Evolutionary conservation across 2,797 vertebrate genomes (phyloP).

Genomic region (Notoglanidium macrostoma): DNA sequence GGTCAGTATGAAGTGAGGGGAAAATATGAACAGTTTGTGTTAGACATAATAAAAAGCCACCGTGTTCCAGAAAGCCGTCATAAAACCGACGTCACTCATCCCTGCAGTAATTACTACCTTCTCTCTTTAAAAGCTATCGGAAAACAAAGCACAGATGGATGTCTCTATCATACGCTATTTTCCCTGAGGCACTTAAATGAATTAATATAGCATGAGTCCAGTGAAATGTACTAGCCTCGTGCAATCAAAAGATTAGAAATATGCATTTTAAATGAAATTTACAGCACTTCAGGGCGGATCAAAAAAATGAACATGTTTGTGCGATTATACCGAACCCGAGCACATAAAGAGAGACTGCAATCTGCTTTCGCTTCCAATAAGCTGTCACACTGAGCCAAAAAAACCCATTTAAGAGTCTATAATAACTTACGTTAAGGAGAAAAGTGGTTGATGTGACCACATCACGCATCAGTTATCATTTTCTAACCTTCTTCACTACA

Average conservation of each 20-base stretch:
- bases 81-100: slow-evolving; percentile 9
- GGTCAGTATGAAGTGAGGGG: not conserved
- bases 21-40: not conserved
- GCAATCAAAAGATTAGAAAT: slow-evolving; percentile 50
- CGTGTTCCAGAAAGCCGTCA: not conserved
- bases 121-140: slow-evolving; percentile 25
- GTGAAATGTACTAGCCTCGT: slow-evolving; percentile 37
- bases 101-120: slow-evolving; percentile 35
- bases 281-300: slow-evolving; percentile 5
- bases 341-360: not conserved
- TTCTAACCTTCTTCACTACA: not conserved
- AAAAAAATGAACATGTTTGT: slow-evolving; percentile 36
- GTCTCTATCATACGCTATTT: slow-evolving; percentile 50
- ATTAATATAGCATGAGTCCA: slow-evolving; percentile 55
- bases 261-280: slow-evolving; percentile 54
- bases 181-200: slow-evolving; percentile 52
- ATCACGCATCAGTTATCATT: not conserved
- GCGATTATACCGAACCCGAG: not conserved
- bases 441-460: slow-evolving; percentile 6
- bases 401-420: slow-evolving; percentile 9
- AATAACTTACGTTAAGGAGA: slow-evolving; percentile 13
- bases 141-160: slow-evolving; percentile 51
- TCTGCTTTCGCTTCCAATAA: not conserved
- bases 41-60: not conserved
- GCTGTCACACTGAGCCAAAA: slow-evolving; percentile 10